Conservation (phyloP, 1,140 invertebrate species). For the Hylaeus volcanicus region DNA sequence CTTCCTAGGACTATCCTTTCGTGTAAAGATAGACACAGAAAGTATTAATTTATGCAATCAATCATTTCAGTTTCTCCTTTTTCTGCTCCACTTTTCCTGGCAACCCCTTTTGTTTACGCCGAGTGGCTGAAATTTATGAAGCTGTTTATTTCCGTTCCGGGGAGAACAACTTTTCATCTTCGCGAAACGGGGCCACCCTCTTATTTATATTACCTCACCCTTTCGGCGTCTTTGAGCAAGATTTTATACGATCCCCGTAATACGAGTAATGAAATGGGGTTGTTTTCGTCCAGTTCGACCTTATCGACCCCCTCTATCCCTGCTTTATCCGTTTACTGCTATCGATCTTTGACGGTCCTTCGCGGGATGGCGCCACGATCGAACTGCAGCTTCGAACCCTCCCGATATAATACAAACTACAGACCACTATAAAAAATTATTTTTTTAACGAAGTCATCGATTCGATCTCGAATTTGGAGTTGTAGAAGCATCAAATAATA, state of each 20-base stretch:
- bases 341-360: conserved; percentile 40
- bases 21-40: too few relatives aligned
- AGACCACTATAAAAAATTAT: background rate
- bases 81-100: background rate
- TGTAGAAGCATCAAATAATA: too few relatives aligned
- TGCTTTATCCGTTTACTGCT: conserved; percentile 50
- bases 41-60: too few relatives aligned
- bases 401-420: too few relatives aligned
- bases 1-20: too few relatives aligned
- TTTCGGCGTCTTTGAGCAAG: conserved; percentile 6
- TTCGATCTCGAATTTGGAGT: too few relatives aligned
- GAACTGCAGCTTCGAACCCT: conserved; percentile 16
- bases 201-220: conserved; percentile 56
- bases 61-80: background rate
- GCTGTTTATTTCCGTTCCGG: conserved; percentile 47
- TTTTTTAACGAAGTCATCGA: background rate
- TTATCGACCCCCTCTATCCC: conserved; percentile 55
- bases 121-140: conserved; percentile 62
- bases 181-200: conserved; percentile 47
- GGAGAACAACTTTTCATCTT: conserved; percentile 70
- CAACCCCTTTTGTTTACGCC: conserved; percentile 62
- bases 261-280: conserved; percentile 37
- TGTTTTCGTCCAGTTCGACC: conserved; percentile 27
- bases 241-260: conserved; percentile 39
- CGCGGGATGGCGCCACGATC: conserved; percentile 61